phyloP scores from a whole-genome alignment of 2,797 vertebrate species.

The Danionella dracula region DNA sequence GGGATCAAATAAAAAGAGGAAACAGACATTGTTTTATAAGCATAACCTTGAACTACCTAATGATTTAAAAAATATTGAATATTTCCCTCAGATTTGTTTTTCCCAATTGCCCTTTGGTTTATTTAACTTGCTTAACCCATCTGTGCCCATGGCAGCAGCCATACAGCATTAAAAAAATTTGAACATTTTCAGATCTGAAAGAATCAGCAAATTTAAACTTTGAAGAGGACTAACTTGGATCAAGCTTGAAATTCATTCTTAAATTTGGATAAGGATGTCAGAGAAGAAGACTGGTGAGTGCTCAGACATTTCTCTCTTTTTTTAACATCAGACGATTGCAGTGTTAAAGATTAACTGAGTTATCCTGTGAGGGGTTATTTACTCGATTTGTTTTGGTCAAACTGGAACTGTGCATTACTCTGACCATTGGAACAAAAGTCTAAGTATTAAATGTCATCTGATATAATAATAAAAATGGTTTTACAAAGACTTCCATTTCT shows the following conservation, averaged over 20 bases:
- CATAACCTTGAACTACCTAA: too few species aligned
- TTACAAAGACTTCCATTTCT: too few species aligned
- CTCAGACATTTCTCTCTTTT: constrained; percentile 30
- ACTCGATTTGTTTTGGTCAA: constrained; percentile 36
- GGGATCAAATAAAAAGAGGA: too few species aligned
- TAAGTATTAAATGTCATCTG: too few species aligned
- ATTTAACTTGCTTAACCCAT: constrained; percentile 59
- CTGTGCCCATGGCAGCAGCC: constrained; percentile 27
- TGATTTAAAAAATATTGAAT: constrained; percentile 6
- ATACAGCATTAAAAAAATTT: background rate
- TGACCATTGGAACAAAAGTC: constrained; percentile 27
- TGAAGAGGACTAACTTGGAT: background rate
- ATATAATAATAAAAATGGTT: too few species aligned
- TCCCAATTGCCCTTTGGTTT: constrained; percentile 53
- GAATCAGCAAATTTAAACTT: background rate
- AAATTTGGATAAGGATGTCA: constrained; percentile 56
- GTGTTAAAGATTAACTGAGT: constrained; percentile 72
- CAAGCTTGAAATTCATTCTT: background rate
- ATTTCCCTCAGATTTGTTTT: background rate
- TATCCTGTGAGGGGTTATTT: constrained; percentile 35
- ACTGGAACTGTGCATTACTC: constrained; percentile 14
- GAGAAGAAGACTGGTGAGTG: constrained; percentile 74
- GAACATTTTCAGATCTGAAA: constrained; percentile 25
- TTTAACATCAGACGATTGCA: constrained; percentile 58
- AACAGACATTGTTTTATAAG: too few species aligned